Evolutionary conservation across 2,888 invertebrate genomes (phyloP), one percentile per base, ranked within the genome.

Genomic region (Prenolepis imparis): DNA sequence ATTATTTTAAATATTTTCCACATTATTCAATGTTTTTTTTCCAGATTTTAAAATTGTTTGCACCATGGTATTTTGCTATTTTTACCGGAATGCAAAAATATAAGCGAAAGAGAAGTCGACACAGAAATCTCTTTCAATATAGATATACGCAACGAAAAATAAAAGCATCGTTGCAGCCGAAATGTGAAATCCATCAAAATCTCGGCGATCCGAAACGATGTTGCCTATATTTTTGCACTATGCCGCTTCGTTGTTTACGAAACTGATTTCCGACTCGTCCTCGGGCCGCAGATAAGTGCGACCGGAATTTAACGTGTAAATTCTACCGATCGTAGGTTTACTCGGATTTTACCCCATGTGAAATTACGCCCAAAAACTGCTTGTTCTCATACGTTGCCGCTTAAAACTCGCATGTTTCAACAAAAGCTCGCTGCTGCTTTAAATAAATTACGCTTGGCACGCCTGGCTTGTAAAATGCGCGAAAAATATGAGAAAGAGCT

Each of bases 101-200:
- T 64, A 21, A 64, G 15, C 18, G 18, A 52, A 63, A 52, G 52
- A 52, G 52, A 24, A 64, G 61, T 63, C 74, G 70, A 36, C 24
- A 61, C 55, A 67, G 44, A 61, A 74, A 84, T 86, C 55, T 44
- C 44, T 61, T 52, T 48, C 64, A 48, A 84, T 82, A 77, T 48
- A 80, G 77, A 84, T 84, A 67, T 28, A 67, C 66, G 74, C 82
- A 78, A 70, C 77, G 84, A 82, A 67, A 84, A 87, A 82, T 87
- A 84, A 77, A 78, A 84, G 63, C 83, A 72, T 66, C 66, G 74
- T 57, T 68, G 36, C 48, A 72, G 59, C 59, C 32, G 63, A 28
- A 52, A 61, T 70, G 39, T 63, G 67, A 86, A 83, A 86, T 73
- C 83, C 83, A 88, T 88, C 88, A 86, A 28, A 28, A 88, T 88